Evolutionary conservation across 2,797 vertebrate genomes (phyloP).

Genomic region (Euphonia xanthogaster): DNA sequence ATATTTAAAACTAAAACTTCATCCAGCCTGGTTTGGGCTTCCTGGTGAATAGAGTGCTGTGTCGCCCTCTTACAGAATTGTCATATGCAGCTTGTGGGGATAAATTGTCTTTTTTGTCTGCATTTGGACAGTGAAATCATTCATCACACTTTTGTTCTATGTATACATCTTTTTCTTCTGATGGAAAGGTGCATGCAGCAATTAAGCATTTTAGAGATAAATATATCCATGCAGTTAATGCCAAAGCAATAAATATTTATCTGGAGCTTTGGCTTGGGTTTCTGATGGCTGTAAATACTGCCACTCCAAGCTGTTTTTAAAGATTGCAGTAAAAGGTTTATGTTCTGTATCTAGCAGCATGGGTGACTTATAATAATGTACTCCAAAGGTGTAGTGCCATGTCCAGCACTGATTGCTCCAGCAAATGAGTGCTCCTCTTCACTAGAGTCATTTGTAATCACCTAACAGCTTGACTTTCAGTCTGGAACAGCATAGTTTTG

Average conservation of each 20-base stretch:
- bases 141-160: neutral
- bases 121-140: conserved; percentile 1
- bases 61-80: neutral
- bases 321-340: conserved; percentile 50
- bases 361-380: conserved; percentile 36
- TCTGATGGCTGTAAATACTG: neutral
- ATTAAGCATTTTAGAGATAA: neutral
- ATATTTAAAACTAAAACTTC: neutral
- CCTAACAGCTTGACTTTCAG: conserved; percentile 40
- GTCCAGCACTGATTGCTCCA: conserved; percentile 36
- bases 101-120: neutral
- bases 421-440: conserved; percentile 43
- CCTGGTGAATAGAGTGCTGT: neutral
- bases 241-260: neutral
- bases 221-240: neutral
- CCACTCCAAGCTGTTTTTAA: conserved; percentile 6
- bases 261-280: neutral
- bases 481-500: neutral
- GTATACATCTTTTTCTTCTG: neutral
- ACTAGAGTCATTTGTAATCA: conserved; percentile 28
- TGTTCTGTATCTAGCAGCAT: conserved; percentile 11
- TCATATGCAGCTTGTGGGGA: neutral
- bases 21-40: neutral
- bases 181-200: neutral
- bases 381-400: conserved; percentile 12